Percentiles rank a stretch among this genome's conserved stretches.
phyloP scores from a whole-genome alignment of 2,113 vertebrate genomes.

The Psettodes erumei region DNA sequence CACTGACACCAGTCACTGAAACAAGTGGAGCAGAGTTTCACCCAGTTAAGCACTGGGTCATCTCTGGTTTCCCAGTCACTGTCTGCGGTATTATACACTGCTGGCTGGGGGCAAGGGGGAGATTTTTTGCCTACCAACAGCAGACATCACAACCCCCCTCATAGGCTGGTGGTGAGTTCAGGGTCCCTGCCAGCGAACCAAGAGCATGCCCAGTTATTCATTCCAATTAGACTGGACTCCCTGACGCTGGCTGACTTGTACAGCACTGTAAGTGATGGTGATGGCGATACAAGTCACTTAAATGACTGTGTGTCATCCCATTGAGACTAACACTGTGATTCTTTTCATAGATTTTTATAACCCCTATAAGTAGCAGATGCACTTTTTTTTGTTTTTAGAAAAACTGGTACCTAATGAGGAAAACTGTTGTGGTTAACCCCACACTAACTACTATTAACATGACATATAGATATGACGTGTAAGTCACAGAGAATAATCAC shows the following conservation, averaged over 20 bases:
- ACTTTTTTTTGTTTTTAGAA: neutral
- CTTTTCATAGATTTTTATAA: neutral
- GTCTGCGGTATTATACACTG: conserved; percentile 31
- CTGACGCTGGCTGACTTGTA: neutral
- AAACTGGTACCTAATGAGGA: neutral
- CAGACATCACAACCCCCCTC: neutral
- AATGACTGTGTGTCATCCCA: neutral
- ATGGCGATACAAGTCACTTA: neutral
- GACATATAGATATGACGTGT: no score
- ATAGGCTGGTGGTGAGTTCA: conserved; percentile 34
- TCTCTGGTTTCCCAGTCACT: conserved; percentile 54
- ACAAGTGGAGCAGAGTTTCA: conserved; percentile 43
- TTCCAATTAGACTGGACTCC: conserved; percentile 40
- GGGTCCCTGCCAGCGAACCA: neutral
- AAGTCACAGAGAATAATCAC: no score
- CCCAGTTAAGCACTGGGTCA: conserved; percentile 24
- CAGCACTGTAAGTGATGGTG: neutral
- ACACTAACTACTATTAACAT: neutral
- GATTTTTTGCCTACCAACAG: conserved; percentile 55
- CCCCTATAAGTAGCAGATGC: neutral
- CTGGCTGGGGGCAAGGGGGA: conserved; percentile 1
- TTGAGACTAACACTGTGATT: neutral
- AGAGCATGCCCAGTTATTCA: conserved; percentile 12
- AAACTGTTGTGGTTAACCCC: neutral
- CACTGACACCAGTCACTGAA: neutral